Percentiles rank a stretch among this genome's conserved stretches.
Evolutionary conservation across 1,140 invertebrate species (phyloP).

Genomic region (Neodiprion lecontei): DNA sequence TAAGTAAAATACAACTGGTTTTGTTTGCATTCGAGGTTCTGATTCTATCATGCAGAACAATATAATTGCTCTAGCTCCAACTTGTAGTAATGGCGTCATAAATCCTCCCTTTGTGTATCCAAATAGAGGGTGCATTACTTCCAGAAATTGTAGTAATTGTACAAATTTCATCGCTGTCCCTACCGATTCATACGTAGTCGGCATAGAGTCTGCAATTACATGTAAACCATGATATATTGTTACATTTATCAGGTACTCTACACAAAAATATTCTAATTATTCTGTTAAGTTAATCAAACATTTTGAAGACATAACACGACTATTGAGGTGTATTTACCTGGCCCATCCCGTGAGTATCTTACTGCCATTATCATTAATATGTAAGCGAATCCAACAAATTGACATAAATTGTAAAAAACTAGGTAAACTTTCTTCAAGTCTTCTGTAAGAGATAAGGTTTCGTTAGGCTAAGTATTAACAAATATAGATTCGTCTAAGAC

Average conservation of each 20-base stretch:
- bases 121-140: conserved; percentile 89
- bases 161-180: conserved; percentile 83
- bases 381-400: conserved; percentile 88
- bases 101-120: conserved; percentile 83
- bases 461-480: not conserved
- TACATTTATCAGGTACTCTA: conserved; percentile 24
- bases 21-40: conserved; percentile 85
- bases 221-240: not conserved
- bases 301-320: not conserved
- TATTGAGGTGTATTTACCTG: conserved; percentile 58
- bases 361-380: conserved; percentile 77
- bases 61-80: conserved; percentile 79
- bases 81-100: conserved; percentile 72
- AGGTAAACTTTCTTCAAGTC: conserved; percentile 86
- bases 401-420: conserved; percentile 89
- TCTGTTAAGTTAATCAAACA: no score
- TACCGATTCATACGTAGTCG: conserved; percentile 76
- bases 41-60: conserved; percentile 84
- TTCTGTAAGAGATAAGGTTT: conserved; percentile 65
- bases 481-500: no score
- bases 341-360: conserved; percentile 76
- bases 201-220: conserved; percentile 69
- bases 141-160: conserved; percentile 83
- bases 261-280: conserved; percentile 17
- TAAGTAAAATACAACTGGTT: conserved; percentile 87